phyloP scores from a whole-genome alignment of 2,888 invertebrate species.

The Acanthacorydalis orientalis region DNA sequence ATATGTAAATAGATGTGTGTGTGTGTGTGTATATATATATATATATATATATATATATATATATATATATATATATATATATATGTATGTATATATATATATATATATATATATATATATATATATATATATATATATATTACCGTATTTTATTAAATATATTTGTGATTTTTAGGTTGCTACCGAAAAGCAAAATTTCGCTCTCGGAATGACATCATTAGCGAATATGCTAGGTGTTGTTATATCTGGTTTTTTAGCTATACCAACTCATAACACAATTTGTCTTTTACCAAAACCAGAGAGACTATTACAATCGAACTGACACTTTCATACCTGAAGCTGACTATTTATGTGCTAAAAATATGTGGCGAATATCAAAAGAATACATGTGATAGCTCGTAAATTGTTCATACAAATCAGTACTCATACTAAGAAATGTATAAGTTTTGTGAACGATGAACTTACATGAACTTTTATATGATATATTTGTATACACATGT shows the following conservation, averaged over 20 bases:
- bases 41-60: neutral
- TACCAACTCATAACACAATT: constrained; percentile 50
- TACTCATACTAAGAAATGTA: neutral
- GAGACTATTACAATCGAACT: no score
- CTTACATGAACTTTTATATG: no score
- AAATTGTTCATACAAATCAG: no score
- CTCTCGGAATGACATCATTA: constrained; percentile 48
- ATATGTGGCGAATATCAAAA: no score
- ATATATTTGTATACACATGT: no score
- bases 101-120: neutral
- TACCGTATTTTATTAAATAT: neutral
- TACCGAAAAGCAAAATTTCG: constrained; percentile 28
- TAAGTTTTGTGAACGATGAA: no score
- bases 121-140: neutral
- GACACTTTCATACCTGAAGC: no score
- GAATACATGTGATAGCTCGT: no score
- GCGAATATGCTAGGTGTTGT: constrained; percentile 57
- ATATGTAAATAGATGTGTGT: no score
- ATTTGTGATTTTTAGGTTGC: constrained; percentile 8
- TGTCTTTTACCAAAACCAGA: constrained; percentile 32
- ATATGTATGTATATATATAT: neutral
- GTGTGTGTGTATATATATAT: neutral
- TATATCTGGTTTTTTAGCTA: constrained; percentile 44
- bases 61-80: neutral
- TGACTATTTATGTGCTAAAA: no score